Percentiles rank a stretch among this genome's conserved stretches.
Evolutionary conservation across 2,113 vertebrate species (phyloP).

Genomic region (Colossoma macropomum): DNA sequence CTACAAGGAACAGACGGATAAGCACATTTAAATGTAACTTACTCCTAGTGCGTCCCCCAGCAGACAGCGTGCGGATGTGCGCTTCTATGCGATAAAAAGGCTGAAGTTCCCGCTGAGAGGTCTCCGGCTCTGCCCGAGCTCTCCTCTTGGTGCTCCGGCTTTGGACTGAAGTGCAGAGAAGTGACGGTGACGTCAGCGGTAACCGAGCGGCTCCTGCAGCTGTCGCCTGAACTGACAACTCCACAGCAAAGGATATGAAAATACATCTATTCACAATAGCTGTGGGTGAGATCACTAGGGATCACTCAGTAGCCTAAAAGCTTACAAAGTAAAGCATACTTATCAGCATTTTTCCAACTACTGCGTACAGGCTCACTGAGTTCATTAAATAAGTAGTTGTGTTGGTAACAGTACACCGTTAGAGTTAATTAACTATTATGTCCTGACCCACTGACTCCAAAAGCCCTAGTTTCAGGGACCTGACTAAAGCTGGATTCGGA

Average conservation of each 20-base stretch:
- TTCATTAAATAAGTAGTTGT: too few species aligned
- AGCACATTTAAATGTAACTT: not conserved
- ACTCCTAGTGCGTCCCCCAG: conserved; percentile 22
- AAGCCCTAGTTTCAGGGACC: not conserved
- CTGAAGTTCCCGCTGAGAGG: conserved; percentile 7
- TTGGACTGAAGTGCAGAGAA: conserved; percentile 56
- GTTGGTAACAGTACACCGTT: too few species aligned
- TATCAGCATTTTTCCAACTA: too few species aligned
- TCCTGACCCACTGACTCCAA: not conserved
- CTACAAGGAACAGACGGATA: not conserved
- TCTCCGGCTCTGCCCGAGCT: conserved; percentile 5
- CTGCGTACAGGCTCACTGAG: too few species aligned
- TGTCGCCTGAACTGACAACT: not conserved
- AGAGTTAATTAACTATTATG: too few species aligned
- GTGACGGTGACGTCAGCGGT: conserved; percentile 70
- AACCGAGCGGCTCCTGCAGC: conserved; percentile 30
- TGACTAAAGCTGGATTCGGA: too few species aligned
- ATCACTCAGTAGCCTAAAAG: not conserved
- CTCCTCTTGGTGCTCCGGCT: conserved; percentile 20
- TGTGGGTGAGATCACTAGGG: too few species aligned
- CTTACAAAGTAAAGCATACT: too few species aligned
- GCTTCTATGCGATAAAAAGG: not conserved
- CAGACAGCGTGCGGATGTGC: not conserved
- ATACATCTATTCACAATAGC: not conserved
- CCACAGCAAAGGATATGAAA: not conserved